Evolutionary conservation across 1,140 invertebrate species (phyloP).

Genomic region (Mycetomoellerius zeteki): DNA sequence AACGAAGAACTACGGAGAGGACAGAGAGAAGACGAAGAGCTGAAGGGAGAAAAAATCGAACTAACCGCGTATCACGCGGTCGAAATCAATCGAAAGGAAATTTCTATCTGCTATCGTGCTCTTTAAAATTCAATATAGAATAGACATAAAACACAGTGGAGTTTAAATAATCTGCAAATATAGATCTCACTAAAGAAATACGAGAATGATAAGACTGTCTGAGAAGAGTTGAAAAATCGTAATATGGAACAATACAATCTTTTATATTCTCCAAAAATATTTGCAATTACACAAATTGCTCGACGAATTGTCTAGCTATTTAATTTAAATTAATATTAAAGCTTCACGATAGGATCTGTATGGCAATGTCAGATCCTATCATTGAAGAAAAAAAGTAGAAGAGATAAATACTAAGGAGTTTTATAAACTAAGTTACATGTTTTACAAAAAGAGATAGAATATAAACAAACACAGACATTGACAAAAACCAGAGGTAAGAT

Average conservation of each 20-base stretch:
- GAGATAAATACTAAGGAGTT: neutral
- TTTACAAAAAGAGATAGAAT: neutral
- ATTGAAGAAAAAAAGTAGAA: neutral
- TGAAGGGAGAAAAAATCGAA: neutral
- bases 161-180: constrained; percentile 6
- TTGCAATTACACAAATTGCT: neutral
- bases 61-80: constrained; percentile 16
- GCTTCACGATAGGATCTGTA: neutral
- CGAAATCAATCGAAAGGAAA: constrained; percentile 45
- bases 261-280: neutral
- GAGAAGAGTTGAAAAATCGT: neutral
- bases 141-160: constrained; percentile 1
- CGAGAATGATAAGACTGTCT: neutral
- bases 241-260: neutral
- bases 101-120: neutral
- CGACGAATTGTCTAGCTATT: neutral
- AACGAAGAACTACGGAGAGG: neutral
- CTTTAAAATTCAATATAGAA: neutral
- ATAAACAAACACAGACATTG: constrained; percentile 25
- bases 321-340: neutral
- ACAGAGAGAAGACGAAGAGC: neutral
- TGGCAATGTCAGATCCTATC: neutral
- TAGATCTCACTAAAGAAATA: neutral
- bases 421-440: neutral
- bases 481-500: constrained; percentile 45